Conservation (phyloP, 2,888 invertebrate genomes). For the Biston betularia region DNA sequence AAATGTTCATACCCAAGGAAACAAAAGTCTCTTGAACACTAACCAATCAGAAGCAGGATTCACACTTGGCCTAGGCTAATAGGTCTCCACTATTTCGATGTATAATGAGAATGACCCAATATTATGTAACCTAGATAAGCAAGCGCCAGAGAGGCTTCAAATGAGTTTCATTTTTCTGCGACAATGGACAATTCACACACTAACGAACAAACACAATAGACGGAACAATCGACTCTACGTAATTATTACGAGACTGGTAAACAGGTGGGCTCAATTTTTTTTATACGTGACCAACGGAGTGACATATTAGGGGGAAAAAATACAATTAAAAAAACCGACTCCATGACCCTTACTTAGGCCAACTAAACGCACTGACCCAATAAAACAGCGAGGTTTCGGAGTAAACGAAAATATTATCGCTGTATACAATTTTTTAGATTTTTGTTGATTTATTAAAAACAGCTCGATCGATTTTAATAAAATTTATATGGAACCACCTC, state of each 20-base stretch:
- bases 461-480: no score
- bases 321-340: no score
- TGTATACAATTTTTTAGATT: no score
- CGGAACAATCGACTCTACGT: constrained; percentile 4
- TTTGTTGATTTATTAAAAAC: no score
- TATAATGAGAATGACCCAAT: not conserved
- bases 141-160: not conserved
- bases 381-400: no score
- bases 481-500: no score
- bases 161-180: constrained; percentile 7
- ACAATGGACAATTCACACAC: constrained; percentile 15
- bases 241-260: constrained; percentile 5
- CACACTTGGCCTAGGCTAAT: constrained; percentile 1
- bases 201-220: constrained; percentile 16
- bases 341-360: no score
- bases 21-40: no score
- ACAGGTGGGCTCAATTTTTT: not conserved
- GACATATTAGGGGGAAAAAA: no score
- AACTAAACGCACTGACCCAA: no score
- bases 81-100: not conserved
- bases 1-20: no score
- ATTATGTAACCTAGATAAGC: constrained; percentile 4
- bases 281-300: not conserved
- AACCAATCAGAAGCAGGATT: not conserved
- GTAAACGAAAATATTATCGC: no score